These are phyloP conservation scores for Drosophila ananassae DNA, from an alignment of 1,140 invertebrate species.

Conservation along the genomic window DNA sequence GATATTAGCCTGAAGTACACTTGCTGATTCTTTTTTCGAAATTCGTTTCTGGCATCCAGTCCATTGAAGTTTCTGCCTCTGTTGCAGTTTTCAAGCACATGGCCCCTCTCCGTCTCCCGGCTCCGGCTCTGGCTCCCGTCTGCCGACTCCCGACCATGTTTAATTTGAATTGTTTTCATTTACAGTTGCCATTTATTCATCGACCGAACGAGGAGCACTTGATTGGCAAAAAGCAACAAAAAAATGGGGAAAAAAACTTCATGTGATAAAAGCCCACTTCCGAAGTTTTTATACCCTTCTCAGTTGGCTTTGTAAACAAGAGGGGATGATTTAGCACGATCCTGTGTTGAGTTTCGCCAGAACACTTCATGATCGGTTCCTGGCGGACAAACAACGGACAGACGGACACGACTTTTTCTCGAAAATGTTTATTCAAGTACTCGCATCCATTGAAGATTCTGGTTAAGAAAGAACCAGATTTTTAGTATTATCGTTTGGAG, in stretches of 20 bases:
- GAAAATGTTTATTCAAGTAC: neutral
- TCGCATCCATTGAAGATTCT: neutral
- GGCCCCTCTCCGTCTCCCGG: slow-evolving; percentile 11
- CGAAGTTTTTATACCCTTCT: neutral
- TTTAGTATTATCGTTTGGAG: slow-evolving; percentile 46
- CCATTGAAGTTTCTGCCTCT: slow-evolving; percentile 69
- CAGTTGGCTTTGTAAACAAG: neutral
- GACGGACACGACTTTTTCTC: neutral
- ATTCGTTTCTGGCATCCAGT: slow-evolving; percentile 19
- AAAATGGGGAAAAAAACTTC: neutral
- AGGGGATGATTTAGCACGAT: neutral
- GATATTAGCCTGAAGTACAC: slow-evolving; percentile 80
- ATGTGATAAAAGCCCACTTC: neutral
- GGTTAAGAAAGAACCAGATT: slow-evolving; percentile 18
- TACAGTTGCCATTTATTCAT: slow-evolving; percentile 82
- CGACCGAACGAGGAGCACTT: slow-evolving; percentile 61
- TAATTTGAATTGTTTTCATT: slow-evolving; percentile 83
- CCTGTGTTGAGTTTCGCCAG: neutral
- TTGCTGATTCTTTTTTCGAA: slow-evolving; percentile 45
- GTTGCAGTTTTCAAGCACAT: slow-evolving; percentile 76
- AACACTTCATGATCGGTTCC: neutral
- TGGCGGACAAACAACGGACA: neutral
- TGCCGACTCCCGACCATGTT: slow-evolving; percentile 50
- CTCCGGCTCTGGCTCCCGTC: neutral
- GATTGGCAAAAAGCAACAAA: slow-evolving; percentile 54